These are phyloP conservation scores for Toxostoma redivivum DNA, from an alignment of 2,113 vertebrate species.

Conservation along the genomic window DNA sequence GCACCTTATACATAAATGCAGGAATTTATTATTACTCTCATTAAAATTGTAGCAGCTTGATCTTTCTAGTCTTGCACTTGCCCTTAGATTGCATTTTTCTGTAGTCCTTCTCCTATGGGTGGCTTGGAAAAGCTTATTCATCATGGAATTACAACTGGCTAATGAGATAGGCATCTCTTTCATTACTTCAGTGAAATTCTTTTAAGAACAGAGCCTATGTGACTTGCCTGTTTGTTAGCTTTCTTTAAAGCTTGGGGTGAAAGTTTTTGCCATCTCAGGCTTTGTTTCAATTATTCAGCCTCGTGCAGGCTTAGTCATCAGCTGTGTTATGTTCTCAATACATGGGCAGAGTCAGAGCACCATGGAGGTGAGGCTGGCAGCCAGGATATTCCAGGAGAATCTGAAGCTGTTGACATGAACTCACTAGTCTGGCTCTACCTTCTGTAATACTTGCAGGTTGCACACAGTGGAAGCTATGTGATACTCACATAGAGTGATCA, in stretches of 20 bases:
- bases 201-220: background rate
- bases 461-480: background rate
- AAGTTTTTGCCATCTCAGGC: background rate
- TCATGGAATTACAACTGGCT: background rate
- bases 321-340: background rate
- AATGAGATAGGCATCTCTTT: background rate
- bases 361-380: background rate
- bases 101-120: background rate
- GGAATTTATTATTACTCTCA: background rate
- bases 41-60: background rate
- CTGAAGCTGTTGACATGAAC: background rate
- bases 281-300: background rate
- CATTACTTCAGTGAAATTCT: background rate
- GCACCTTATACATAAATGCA: rapidly evolving
- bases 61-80: background rate
- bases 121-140: background rate
- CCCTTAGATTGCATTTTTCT: background rate
- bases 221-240: background rate
- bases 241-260: background rate
- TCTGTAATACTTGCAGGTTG: rapidly evolving
- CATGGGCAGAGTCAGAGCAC: background rate
- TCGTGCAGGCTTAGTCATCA: background rate
- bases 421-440: background rate
- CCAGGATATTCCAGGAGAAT: background rate
- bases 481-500: background rate